These are phyloP conservation scores for Lasioglossum vierecki DNA, from an alignment of 2,888 invertebrate genomes.

Conservation along the genomic window DNA sequence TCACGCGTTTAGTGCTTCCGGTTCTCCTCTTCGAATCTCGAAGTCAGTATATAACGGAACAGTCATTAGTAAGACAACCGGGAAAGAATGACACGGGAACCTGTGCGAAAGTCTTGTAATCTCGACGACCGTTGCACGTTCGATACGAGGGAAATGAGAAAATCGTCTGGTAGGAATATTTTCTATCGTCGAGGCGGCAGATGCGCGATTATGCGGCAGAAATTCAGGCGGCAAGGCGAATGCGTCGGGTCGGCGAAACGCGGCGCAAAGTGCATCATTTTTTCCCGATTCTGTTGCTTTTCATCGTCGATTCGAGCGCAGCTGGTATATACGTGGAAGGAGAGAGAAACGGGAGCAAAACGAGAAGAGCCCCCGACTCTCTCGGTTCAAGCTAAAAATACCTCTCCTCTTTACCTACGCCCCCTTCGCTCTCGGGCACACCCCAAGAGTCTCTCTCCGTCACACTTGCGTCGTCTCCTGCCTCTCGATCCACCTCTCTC, in stretches of 20 bases:
- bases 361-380: constrained; percentile 52
- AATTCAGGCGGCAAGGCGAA: constrained; percentile 3
- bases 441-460: constrained; percentile 39
- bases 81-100: not conserved
- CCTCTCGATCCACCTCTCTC: constrained; percentile 21
- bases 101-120: not conserved
- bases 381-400: constrained; percentile 70
- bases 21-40: constrained; percentile 13
- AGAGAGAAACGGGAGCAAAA: constrained; percentile 69
- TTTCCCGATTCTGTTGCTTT: constrained; percentile 60
- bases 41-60: not conserved
- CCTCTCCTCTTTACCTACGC: constrained; percentile 65
- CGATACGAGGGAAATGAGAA: not conserved
- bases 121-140: not conserved
- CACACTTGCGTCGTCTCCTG: constrained; percentile 19
- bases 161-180: not conserved
- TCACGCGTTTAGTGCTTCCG: constrained; percentile 48
- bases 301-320: constrained; percentile 59
- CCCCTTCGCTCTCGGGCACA: constrained; percentile 46
- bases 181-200: not conserved
- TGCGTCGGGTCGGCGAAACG: constrained; percentile 13
- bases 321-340: constrained; percentile 52
- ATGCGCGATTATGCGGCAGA: constrained; percentile 12
- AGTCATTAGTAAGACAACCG: not conserved
- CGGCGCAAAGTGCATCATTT: constrained; percentile 43